Percentiles rank a stretch among this genome's conserved stretches.
Evolutionary conservation across 2,888 invertebrate species (phyloP).

Genomic region (Pedicia rivosa): DNA sequence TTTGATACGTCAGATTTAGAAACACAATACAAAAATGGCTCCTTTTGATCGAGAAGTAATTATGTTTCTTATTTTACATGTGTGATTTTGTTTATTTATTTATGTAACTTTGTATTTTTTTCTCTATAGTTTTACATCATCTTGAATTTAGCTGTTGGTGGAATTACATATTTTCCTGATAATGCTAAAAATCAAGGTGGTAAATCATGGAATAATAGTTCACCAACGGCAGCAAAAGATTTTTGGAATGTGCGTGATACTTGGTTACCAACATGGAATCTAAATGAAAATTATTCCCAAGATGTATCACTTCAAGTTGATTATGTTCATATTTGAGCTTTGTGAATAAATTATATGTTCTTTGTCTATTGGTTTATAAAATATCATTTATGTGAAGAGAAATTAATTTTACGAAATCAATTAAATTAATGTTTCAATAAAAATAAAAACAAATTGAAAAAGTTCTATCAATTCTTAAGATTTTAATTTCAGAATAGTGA

Average conservation of each 20-base stretch:
- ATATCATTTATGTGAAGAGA: too few relatives aligned
- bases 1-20: conserved; percentile 33
- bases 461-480: too few relatives aligned
- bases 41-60: conserved; percentile 54
- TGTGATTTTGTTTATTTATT: too few relatives aligned
- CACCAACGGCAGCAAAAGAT: conserved; percentile 33
- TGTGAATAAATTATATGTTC: too few relatives aligned
- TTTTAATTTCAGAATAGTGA: too few relatives aligned
- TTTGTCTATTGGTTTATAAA: too few relatives aligned
- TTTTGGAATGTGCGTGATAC: conserved; percentile 41
- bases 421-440: too few relatives aligned
- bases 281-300: conserved; percentile 30
- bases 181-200: conserved; percentile 34
- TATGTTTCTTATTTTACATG: too few relatives aligned
- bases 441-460: too few relatives aligned
- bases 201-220: conserved; percentile 35
- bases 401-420: too few relatives aligned
- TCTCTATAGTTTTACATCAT: conserved; percentile 48
- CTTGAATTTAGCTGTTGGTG: conserved; percentile 51
- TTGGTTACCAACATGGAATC: conserved; percentile 44
- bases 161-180: conserved; percentile 49
- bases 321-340: conserved; percentile 48
- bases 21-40: conserved; percentile 40
- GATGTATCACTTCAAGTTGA: conserved; percentile 47
- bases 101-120: too few relatives aligned